Evolutionary conservation across 2,888 invertebrate genomes (phyloP), one percentile per base, ranked within the genome.

Genomic region (Creontiades dilutus): DNA sequence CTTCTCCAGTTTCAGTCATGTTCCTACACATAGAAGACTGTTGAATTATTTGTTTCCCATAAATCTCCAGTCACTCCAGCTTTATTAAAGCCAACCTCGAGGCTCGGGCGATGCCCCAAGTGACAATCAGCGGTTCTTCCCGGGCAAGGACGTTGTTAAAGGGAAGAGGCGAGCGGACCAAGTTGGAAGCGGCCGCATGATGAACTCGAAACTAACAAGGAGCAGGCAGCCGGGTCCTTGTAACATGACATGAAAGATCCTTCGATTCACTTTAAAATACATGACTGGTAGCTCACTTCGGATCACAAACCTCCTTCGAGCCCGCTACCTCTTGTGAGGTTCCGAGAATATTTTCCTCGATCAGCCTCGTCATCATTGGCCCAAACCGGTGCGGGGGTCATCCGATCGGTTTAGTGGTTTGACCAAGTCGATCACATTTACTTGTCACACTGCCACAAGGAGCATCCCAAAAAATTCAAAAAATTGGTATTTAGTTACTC

Each of bases 151-250:
- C 78, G 46, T 78, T 78, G 78, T 78, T 46, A 78, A 78, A 46
- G 14, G 46, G 78, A 78, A 78, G 47, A 78, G 78, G 78, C 16
- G 78, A 78, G 78, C 78, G 78, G 78, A 46, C 76, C 76, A 76
- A 47, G 46, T 47, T 37, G 78, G 78, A 46, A 23, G 76, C 13
- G 23, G 37, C 28, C 27, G 37, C 27, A 78, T 78, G 78, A 78
- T 78, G 78, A 78, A 78, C 78, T 78, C 78, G 78, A 78, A 78
- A 78, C 78, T 78, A 78, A 78, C 78, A 78, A 78, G 78, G 78
- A 78, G 78, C 76, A n/a, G 28, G 13, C 76, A 9, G 14, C 46
- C 4, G 47, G 78, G 78, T 78, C 78, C 78, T 78, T 78, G 37
- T 78, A 78, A 78, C 78, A 78, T 78, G 78, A 78, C 78, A 47